Evolutionary conservation across 1,140 invertebrate species (phyloP), one percentile per base, ranked within the genome.

Genomic region (Andrena cerasifolii): DNA sequence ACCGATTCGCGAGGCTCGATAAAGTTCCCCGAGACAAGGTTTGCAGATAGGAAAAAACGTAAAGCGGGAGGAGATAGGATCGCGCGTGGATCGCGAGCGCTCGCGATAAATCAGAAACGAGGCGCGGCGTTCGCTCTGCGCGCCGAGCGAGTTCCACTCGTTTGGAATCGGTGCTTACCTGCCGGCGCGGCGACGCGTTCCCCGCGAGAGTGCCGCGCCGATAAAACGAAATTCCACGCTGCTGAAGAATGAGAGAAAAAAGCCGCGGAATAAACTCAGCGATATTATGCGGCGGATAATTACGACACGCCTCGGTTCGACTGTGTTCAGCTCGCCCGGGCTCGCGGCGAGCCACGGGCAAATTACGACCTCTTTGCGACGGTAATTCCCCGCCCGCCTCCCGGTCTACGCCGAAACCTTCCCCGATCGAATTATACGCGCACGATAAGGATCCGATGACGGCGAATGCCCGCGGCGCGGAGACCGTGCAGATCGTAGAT

Each of bases 221-320:
- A 77, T 77, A 77, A 71, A 43, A 31, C 45, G 45, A 40, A 70
- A 77, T 77, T 71, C 66, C 45, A 58, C 2, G 24, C 2, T 24
- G 2, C 0, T 2, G 53, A 3, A 28, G n/a, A 43, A 62, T 71
- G 40, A 43, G 5, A 28, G n/a, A 43, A 62, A 77, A 49, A 43
- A 61, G 28, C 36, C 33, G 18, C 6, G 10, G 26, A 61, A 62
- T 53, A 70, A 71, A 62, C 49, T 31, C 26, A 18, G 14, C 45
- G 75, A 77, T 61, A 70, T 61, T 70, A 59, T 26, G 66, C 56
- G 54, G 12, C 24, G 65, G 74, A 59, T 70, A 77, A 77, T 77
- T 70, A 70, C 65, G 51, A 24, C 43, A 24, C 47, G 47, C 31
- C 40, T 16, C 59, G n/a, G 40, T 16, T 40, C 58, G 33, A 24